Evolutionary conservation across 2,113 vertebrate genomes (phyloP).

Genomic region (Sciurus niger): DNA sequence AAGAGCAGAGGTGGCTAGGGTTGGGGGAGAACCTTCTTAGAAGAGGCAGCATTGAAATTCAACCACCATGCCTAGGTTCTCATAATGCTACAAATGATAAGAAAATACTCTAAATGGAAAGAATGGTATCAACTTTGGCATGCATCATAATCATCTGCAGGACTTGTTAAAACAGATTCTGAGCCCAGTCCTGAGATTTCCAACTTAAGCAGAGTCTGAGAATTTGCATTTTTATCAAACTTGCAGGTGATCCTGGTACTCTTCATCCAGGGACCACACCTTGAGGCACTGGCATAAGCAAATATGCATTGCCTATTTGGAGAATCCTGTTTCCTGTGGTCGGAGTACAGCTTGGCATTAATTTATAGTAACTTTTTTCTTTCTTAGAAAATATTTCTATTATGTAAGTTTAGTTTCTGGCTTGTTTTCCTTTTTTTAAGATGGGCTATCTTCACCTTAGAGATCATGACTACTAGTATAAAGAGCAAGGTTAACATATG

Average conservation of each 20-base stretch:
- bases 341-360: not conserved
- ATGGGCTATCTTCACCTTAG: not conserved
- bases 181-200: not conserved
- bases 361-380: not conserved
- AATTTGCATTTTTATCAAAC: not conserved
- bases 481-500: not conserved
- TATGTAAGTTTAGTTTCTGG: not conserved
- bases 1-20: not conserved
- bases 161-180: not conserved
- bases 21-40: no score
- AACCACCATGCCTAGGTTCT: not conserved
- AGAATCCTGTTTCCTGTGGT: not conserved
- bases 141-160: not conserved
- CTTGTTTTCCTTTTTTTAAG: not conserved
- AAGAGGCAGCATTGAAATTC: not conserved
- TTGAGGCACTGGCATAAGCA: not conserved
- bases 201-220: not conserved
- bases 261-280: not conserved
- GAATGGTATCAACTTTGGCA: not conserved
- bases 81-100: not conserved
- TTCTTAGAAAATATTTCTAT: not conserved
- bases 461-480: constrained; percentile 14
- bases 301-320: not conserved
- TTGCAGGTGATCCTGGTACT: not conserved
- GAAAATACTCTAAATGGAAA: not conserved